Evolutionary conservation across 1,140 invertebrate species (phyloP), one percentile per base, ranked within the genome.

Genomic region (Acromyrmex heyeri): DNA sequence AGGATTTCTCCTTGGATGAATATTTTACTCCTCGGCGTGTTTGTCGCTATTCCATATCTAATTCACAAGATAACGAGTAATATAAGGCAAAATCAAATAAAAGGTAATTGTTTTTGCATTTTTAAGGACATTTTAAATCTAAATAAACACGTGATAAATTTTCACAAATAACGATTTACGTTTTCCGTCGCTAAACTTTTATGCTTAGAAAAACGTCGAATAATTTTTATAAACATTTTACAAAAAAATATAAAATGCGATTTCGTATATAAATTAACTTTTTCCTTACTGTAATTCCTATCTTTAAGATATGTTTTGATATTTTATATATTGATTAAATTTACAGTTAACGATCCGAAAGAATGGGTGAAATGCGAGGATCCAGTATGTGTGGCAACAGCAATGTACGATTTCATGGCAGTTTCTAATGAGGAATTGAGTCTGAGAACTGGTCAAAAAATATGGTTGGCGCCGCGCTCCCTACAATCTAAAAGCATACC

Each of bases 21-120:
- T 8, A 88, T 98, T 18, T 94, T 99, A 87, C 99, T 99, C 95
- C 96, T 99, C 90, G 97, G 97, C 18, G 96, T 99, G 76, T 97
- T 99, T 73, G 96, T 99, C 62, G 97, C 98, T 0, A 98, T 98
- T 64, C 99, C 99, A 0, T 99, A 98, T 95, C 95, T 99, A 27
- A 98, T 99, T 81, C 98, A 98, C 94, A 98, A 97, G 95, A 96
- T 99, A 92, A 92, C 99, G 10, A 96, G 95, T 44, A 94, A 88
- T 73, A 89, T 92, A 55, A 88, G 87, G 44, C 86, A 92, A 73
- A 79, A 87, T 70, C 87, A 87, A 34, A 55, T 96, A 95, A 53
- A 95, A 96, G 59, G 96, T 96, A 85, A 50, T 69, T 67, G 77
- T 12, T 75, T 75, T 16, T 57, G 12, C 27, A 16, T 73, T 0